Conservation (phyloP, 2,888 invertebrate species). For the Daptonema setosum region DNA sequence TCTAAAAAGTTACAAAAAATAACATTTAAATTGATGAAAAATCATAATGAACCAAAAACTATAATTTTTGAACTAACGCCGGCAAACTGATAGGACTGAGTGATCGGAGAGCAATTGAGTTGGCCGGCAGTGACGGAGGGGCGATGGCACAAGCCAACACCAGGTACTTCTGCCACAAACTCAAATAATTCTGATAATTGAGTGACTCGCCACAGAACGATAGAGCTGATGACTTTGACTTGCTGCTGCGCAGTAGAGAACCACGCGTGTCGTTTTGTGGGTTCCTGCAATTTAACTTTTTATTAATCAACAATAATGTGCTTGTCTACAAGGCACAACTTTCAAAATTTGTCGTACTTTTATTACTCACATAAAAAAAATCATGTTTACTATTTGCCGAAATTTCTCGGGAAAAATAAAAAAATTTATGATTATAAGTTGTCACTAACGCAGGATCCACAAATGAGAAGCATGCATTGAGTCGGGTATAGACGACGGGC, state of each 20-base stretch:
- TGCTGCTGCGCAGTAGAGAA: slow-evolving; percentile 55
- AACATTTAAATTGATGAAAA: too few relatives aligned
- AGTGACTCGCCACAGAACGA: slow-evolving; percentile 18
- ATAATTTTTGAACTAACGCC: too few relatives aligned
- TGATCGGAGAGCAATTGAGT: too few relatives aligned
- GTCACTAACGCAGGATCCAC: slow-evolving; percentile 48
- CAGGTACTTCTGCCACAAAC: slow-evolving; percentile 91
- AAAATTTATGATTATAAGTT: too few relatives aligned
- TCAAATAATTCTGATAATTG: slow-evolving; percentile 61
- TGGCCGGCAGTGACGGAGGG: slow-evolving; percentile 41
- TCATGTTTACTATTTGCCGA: not conserved
- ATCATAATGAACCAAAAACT: too few relatives aligned
- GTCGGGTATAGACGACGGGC: slow-evolving; percentile 75
- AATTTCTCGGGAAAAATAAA: too few relatives aligned
- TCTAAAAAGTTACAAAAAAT: too few relatives aligned
- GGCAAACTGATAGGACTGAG: too few relatives aligned
- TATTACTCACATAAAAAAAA: not conserved
- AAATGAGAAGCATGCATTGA: slow-evolving; percentile 69
- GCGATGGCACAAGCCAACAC: slow-evolving; percentile 87
- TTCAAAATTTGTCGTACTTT: not conserved
- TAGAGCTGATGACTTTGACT: slow-evolving; percentile 17
- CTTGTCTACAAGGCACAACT: not conserved
- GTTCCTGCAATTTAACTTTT: slow-evolving; percentile 34
- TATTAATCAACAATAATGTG: not conserved
- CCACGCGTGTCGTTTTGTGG: slow-evolving; percentile 89